A percentile compares a stretch with the other conserved stretches of the same genome.
These are phyloP conservation scores for Oncorhynchus tshawytscha DNA, from an alignment of 2,113 vertebrate species.

Conservation along the genomic window DNA sequence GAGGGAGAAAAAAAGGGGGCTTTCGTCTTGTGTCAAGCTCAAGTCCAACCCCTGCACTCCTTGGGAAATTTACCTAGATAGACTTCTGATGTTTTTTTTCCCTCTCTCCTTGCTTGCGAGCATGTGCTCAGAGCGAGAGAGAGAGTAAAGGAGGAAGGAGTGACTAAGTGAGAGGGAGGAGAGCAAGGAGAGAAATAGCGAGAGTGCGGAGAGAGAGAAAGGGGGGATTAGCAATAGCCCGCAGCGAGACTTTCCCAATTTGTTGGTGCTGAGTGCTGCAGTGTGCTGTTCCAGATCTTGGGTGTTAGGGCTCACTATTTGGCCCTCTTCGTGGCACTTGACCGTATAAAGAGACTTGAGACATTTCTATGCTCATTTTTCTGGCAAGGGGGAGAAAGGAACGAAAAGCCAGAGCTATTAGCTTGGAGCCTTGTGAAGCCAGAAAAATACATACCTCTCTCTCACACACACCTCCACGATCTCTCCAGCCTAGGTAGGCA, in stretches of 20 bases:
- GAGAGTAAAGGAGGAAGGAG: conserved; percentile 22
- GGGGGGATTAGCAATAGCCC: conserved; percentile 44
- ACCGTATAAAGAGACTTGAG: conserved; percentile 58
- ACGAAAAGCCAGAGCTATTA: conserved; percentile 28
- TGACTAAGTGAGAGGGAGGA: neutral
- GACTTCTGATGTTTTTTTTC: conserved; percentile 40
- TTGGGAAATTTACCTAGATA: conserved; percentile 61
- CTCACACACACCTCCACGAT: conserved; percentile 23
- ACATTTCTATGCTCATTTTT: conserved; percentile 60
- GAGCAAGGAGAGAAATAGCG: neutral
- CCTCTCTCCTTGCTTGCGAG: conserved; percentile 48
- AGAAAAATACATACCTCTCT: conserved; percentile 31
- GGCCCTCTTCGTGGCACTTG: conserved; percentile 46
- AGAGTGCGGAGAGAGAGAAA: conserved; percentile 22
- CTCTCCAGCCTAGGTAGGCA: conserved; percentile 45
- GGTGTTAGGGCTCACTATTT: conserved; percentile 55
- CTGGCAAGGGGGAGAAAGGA: conserved; percentile 14
- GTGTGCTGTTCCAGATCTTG: conserved; percentile 61
- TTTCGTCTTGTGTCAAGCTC: conserved; percentile 51
- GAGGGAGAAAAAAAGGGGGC: conserved; percentile 1
- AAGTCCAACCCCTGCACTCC: conserved; percentile 43
- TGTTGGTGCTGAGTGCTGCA: conserved; percentile 62
- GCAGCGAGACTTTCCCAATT: conserved; percentile 63
- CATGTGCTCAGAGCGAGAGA: conserved; percentile 52
- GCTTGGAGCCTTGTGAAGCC: conserved; percentile 50